These are phyloP conservation scores for Metallyticus violacea DNA, from an alignment of 2,888 invertebrate species.

Conservation along the genomic window DNA sequence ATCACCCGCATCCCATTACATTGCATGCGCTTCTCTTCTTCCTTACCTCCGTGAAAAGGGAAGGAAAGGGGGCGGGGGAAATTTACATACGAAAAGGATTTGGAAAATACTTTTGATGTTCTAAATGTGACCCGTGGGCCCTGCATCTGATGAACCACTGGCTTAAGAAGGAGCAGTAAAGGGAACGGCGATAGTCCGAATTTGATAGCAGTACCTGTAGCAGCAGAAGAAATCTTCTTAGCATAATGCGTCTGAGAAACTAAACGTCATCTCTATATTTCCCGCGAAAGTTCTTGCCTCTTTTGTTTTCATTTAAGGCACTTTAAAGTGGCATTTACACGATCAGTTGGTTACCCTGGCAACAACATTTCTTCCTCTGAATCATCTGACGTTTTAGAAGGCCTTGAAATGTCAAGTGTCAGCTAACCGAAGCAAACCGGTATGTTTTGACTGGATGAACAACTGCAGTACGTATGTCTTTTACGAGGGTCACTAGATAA, in stretches of 20 bases:
- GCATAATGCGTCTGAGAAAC: neutral
- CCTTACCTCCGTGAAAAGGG: neutral
- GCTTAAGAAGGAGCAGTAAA: neutral
- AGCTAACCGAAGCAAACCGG: too few relatives aligned
- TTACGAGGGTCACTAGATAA: too few relatives aligned
- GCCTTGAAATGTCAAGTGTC: too few relatives aligned
- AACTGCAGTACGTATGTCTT: too few relatives aligned
- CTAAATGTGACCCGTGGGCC: slow-evolving; percentile 30
- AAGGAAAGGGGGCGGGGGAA: slow-evolving; percentile 13
- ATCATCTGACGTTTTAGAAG: too few relatives aligned
- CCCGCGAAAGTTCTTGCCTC: neutral
- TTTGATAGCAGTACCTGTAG: slow-evolving; percentile 1
- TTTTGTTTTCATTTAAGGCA: neutral
- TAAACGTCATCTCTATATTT: neutral
- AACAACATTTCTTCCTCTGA: neutral
- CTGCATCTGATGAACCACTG: slow-evolving; percentile 23
- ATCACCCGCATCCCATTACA: slow-evolving; percentile 30
- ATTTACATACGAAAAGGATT: slow-evolving; percentile 34
- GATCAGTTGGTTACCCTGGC: neutral
- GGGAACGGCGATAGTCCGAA: neutral
- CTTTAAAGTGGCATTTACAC: neutral
- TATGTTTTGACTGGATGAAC: too few relatives aligned
- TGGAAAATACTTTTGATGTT: slow-evolving; percentile 33
- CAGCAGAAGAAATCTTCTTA: neutral
- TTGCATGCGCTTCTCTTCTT: slow-evolving; percentile 12